Percentiles rank a stretch among this genome's conserved stretches.
Evolutionary conservation across 1,140 invertebrate species (phyloP).

Genomic region (Lethrus apterus): DNA sequence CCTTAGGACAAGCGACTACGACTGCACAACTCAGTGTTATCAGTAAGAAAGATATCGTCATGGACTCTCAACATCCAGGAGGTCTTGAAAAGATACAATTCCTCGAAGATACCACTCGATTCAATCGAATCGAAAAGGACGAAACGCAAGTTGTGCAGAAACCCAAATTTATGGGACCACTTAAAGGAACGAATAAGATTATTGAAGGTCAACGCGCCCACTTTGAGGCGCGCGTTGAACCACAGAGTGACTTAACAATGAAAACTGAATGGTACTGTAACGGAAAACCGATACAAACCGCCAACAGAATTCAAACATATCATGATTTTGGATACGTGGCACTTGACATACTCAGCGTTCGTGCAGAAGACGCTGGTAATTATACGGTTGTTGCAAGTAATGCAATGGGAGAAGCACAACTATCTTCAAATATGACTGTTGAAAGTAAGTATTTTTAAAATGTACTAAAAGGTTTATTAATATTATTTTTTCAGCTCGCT

Average conservation of each 20-base stretch:
- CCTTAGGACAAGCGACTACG: constrained; percentile 82
- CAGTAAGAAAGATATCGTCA: constrained; percentile 76
- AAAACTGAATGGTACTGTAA: constrained; percentile 89
- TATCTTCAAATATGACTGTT: constrained; percentile 74
- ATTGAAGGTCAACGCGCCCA: constrained; percentile 94
- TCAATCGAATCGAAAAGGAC: constrained; percentile 58
- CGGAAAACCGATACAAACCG: constrained; percentile 72
- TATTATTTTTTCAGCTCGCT: constrained; percentile 57
- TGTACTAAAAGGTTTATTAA: not conserved
- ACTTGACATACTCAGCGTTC: constrained; percentile 83
- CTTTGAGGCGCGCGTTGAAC: constrained; percentile 92
- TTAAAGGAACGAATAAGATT: constrained; percentile 88
- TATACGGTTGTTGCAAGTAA: constrained; percentile 88
- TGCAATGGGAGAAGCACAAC: constrained; percentile 73
- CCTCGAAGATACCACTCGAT: constrained; percentile 74
- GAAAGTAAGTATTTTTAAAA: constrained; percentile 65
- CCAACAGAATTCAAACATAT: constrained; percentile 83
- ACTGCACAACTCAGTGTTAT: constrained; percentile 79
- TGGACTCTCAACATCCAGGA: constrained; percentile 79
- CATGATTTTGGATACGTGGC: constrained; percentile 95
- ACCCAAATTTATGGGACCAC: constrained; percentile 75
- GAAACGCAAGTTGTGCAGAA: constrained; percentile 67
- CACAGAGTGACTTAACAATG: constrained; percentile 83
- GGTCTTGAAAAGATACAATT: constrained; percentile 84
- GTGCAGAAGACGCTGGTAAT: constrained; percentile 75